These are phyloP conservation scores for Eilema sororculum DNA, from an alignment of 2,888 invertebrate species.

Conservation along the genomic window DNA sequence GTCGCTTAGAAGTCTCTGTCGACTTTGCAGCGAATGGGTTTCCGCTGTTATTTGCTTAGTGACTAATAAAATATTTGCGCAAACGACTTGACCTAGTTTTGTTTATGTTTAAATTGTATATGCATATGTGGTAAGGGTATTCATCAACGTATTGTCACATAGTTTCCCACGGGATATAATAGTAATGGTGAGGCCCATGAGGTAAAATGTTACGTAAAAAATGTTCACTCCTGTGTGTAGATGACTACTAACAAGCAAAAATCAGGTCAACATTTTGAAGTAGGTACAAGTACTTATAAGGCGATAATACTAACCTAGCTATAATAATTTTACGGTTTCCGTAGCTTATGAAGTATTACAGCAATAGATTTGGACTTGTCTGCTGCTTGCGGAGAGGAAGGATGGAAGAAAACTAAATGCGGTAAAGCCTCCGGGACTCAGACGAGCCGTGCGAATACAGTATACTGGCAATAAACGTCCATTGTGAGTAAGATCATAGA, in stretches of 20 bases:
- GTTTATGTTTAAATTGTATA: conserved; percentile 17
- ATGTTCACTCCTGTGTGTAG: not conserved
- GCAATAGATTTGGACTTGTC: not conserved
- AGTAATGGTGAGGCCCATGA: conserved; percentile 16
- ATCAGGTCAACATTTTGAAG: not conserved
- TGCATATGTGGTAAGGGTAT: conserved; percentile 3
- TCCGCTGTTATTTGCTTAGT: conserved; percentile 32
- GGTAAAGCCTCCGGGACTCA: not conserved
- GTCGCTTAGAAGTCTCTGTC: conserved; percentile 5
- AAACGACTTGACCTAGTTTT: conserved; percentile 42
- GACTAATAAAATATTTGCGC: conserved; percentile 27
- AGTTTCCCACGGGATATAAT: conserved; percentile 6
- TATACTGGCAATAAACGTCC: too few species aligned
- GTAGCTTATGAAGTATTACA: not conserved
- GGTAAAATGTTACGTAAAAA: not conserved
- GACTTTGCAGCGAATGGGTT: conserved; percentile 30
- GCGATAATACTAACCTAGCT: not conserved
- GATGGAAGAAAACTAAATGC: not conserved
- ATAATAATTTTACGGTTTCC: not conserved
- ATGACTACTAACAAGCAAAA: not conserved
- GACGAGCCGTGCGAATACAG: too few species aligned
- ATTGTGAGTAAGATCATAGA: too few species aligned
- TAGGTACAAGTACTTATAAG: not conserved
- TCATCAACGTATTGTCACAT: conserved; percentile 7
- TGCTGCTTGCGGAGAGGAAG: not conserved